phyloP scores from a whole-genome alignment of 2,888 invertebrate species.

The Diarsia mendica region DNA sequence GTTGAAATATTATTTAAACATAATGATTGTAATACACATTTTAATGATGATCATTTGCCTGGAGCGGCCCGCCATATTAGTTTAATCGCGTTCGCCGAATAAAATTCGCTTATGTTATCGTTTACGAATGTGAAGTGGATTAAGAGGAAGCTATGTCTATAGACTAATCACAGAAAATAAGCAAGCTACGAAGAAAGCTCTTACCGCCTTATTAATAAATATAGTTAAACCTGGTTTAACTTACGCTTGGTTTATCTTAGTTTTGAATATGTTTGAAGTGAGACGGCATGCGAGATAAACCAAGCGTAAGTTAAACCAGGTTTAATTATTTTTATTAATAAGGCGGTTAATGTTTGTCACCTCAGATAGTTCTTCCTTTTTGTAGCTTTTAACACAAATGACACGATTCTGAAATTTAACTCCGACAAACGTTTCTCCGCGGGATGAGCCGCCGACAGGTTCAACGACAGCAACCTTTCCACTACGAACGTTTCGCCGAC shows the following conservation, averaged over 20 bases:
- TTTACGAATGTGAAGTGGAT: conserved; percentile 39
- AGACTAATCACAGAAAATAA: background rate
- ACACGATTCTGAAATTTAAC: too few relatives aligned
- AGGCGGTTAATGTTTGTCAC: background rate
- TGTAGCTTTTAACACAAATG: background rate
- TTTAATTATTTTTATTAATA: too few relatives aligned
- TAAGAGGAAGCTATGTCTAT: conserved; percentile 17
- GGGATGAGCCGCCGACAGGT: too few relatives aligned
- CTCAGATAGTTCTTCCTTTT: background rate
- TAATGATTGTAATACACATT: conserved; percentile 73
- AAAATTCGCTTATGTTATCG: conserved; percentile 25
- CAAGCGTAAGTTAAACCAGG: too few relatives aligned
- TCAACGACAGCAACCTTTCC: too few relatives aligned
- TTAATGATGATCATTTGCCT: conserved; percentile 73
- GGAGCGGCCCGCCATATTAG: conserved; percentile 68
- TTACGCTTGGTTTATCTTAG: too few relatives aligned
- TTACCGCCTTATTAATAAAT: too few relatives aligned
- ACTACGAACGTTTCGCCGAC: too few relatives aligned
- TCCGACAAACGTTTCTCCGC: too few relatives aligned
- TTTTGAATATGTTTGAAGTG: too few relatives aligned
- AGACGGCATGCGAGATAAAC: too few relatives aligned
- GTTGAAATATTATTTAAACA: conserved; percentile 59
- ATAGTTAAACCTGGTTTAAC: too few relatives aligned
- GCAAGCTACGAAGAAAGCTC: background rate
- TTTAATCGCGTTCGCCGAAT: conserved; percentile 66